Evolutionary conservation across 1,140 invertebrate species (phyloP), one percentile per base, ranked within the genome.

Genomic region (Psix sp.): DNA sequence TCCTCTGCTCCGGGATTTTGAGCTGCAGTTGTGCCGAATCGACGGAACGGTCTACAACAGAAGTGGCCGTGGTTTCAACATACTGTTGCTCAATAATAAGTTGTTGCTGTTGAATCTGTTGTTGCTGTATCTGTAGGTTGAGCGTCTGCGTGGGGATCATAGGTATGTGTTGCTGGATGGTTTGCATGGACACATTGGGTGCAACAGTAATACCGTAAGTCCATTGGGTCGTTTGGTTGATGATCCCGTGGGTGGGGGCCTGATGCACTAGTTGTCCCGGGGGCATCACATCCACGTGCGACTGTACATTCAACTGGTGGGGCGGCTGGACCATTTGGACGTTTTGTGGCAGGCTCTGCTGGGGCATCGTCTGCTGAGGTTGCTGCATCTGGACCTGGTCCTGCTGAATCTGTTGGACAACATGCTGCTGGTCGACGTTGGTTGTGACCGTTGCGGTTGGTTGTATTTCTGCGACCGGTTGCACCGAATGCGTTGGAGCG

Each of bases 11-110:
- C 3, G 78, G 77, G 3, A 84, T 63, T 35, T 82, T 81, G 5
- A 84, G 43, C 51, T 86, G 83, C 7, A 84, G 43, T 36, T 82
- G 79, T 18, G 77, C 68, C 18, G 81, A 82, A 17, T 84, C 82
- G 0, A 70, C 39, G 14, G 78, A 72, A 10, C 84, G 82, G 18
- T 84, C 82, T 0, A 68, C 29, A 11, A 45, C 7, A 0, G 45
- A 11, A 5, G 46, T 21, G 0, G n/a, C n/a, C n/a, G 57, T 56
- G 11, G 49, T 52, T 35, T 82, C 77, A 3, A 39, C 6, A 14
- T 66, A 62, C 26, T 79, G 67, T 13, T 62, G 73, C 3, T 84
- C 79, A 36, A 79, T 68, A 0, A 84, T 31, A 26, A 68, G 31
- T 15, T 81, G 77, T 1, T 79, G 75, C 21, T 60, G 71, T 33